phyloP scores from a whole-genome alignment of 2,888 invertebrate genomes.

The Orchestes rusci region DNA sequence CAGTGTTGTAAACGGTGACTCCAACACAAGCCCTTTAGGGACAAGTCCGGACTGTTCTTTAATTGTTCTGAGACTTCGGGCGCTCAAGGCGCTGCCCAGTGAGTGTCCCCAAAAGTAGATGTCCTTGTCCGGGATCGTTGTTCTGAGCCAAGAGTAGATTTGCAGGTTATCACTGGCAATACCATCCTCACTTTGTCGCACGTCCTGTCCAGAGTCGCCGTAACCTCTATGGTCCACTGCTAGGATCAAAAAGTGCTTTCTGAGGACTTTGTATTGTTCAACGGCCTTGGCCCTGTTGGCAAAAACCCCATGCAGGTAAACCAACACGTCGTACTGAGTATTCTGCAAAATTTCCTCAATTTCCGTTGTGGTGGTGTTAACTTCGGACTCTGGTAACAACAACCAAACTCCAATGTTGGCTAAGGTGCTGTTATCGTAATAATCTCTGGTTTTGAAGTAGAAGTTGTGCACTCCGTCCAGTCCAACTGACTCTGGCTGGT shows the following conservation, averaged over 20 bases:
- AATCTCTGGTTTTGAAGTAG: conserved; percentile 28
- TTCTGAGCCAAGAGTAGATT: conserved; percentile 36
- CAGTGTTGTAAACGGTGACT: conserved; percentile 37
- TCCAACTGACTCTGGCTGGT: conserved; percentile 29
- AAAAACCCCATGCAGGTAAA: conserved; percentile 33
- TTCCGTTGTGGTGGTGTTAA: conserved; percentile 16
- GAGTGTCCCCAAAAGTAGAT: conserved; percentile 42
- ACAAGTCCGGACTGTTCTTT: conserved; percentile 25
- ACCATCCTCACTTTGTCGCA: conserved; percentile 33
- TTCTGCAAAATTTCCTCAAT: conserved; percentile 24
- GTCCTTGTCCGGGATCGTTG: conserved; percentile 29
- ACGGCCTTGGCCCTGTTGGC: conserved; percentile 27
- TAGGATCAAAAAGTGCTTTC: conserved; percentile 66
- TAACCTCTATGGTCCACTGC: conserved; percentile 71
- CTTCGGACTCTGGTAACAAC: conserved; percentile 28
- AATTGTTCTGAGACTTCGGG: conserved; percentile 31
- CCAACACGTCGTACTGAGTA: conserved; percentile 26
- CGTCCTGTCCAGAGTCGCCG: conserved; percentile 36
- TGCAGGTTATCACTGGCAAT: conserved; percentile 37
- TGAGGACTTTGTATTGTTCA: conserved; percentile 45
- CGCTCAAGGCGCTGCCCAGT: conserved; percentile 37
- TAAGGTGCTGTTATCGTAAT: conserved; percentile 41
- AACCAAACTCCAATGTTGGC: conserved; percentile 43
- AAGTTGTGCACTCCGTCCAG: conserved; percentile 31
- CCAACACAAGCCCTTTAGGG: conserved; percentile 35